Evolutionary conservation across 2,797 vertebrate species (phyloP).

Genomic region (Bufotes viridis): DNA sequence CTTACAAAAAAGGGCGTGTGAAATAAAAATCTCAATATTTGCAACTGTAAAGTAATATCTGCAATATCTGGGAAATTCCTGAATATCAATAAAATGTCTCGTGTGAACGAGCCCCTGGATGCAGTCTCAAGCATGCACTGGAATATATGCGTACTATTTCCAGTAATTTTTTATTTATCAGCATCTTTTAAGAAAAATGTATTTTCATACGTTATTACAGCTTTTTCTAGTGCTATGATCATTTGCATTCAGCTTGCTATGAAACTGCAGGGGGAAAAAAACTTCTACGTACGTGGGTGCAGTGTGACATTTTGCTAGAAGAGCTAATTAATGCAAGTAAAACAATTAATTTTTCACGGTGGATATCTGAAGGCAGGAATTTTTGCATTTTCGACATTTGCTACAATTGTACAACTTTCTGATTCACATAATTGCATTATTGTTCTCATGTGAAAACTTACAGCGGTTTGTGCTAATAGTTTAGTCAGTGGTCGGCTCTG

Average conservation of each 20-base stretch:
- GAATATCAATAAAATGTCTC: neutral
- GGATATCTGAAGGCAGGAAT: neutral
- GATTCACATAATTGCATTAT: constrained; percentile 19
- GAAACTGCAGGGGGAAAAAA: neutral
- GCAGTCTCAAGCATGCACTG: neutral
- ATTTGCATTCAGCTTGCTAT: neutral
- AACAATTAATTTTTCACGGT: constrained; percentile 18
- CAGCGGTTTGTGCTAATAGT: neutral
- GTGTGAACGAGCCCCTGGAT: neutral
- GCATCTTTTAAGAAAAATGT: neutral
- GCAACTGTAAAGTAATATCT: no score
- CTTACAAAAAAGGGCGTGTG: neutral
- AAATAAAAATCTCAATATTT: neutral
- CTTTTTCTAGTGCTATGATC: neutral
- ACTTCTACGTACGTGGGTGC: neutral
- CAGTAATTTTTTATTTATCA: neutral
- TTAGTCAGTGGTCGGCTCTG: neutral
- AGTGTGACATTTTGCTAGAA: constrained; percentile 1
- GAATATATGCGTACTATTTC: neutral
- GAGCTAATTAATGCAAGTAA: neutral
- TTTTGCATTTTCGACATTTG: constrained; percentile 7
- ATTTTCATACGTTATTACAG: neutral
- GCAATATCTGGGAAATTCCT: no score
- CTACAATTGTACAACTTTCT: neutral
- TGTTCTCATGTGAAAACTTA: constrained; percentile 23